phyloP scores from a whole-genome alignment of 2,888 invertebrate species.

The Cataglyphis livida region DNA sequence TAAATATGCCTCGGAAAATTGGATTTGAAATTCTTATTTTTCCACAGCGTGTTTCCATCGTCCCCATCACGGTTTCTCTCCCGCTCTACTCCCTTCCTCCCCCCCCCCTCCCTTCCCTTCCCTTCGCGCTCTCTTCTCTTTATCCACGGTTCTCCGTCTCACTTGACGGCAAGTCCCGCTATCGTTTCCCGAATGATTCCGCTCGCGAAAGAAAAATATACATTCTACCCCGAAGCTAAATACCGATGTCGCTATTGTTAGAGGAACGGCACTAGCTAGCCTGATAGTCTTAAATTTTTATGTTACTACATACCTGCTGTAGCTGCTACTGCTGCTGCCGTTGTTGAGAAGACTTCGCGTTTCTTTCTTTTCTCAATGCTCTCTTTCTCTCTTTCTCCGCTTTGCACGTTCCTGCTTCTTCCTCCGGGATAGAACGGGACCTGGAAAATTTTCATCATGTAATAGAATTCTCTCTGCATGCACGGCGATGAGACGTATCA shows the following conservation, averaged over 20 bases:
- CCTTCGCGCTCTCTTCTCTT: slow-evolving; percentile 4
- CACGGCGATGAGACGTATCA: slow-evolving; percentile 57
- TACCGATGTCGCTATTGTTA: slow-evolving; percentile 79
- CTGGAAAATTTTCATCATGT: slow-evolving; percentile 73
- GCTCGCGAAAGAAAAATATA: slow-evolving; percentile 53
- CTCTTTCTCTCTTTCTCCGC: slow-evolving; percentile 26
- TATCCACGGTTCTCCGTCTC: slow-evolving; percentile 23
- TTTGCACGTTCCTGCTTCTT: slow-evolving; percentile 23
- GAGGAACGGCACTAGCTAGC: slow-evolving; percentile 70
- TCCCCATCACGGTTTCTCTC: slow-evolving; percentile 15
- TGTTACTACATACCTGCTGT: slow-evolving; percentile 72
- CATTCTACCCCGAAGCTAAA: slow-evolving; percentile 71
- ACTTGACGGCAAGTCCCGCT: slow-evolving; percentile 8
- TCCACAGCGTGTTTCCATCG: slow-evolving; percentile 57
- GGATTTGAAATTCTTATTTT: slow-evolving; percentile 83
- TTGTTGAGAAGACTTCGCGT: slow-evolving; percentile 10
- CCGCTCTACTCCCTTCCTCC: neutral
- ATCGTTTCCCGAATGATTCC: slow-evolving; percentile 38
- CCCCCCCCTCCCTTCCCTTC: neutral
- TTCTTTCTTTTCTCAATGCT: slow-evolving; percentile 8
- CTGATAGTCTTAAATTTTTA: slow-evolving; percentile 80
- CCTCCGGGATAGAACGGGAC: slow-evolving; percentile 27
- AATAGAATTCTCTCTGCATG: slow-evolving; percentile 78
- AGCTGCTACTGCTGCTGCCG: slow-evolving; percentile 13
- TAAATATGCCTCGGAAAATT: slow-evolving; percentile 82